phyloP scores from a whole-genome alignment of 2,888 invertebrate species.

The Plebejus melissa region DNA sequence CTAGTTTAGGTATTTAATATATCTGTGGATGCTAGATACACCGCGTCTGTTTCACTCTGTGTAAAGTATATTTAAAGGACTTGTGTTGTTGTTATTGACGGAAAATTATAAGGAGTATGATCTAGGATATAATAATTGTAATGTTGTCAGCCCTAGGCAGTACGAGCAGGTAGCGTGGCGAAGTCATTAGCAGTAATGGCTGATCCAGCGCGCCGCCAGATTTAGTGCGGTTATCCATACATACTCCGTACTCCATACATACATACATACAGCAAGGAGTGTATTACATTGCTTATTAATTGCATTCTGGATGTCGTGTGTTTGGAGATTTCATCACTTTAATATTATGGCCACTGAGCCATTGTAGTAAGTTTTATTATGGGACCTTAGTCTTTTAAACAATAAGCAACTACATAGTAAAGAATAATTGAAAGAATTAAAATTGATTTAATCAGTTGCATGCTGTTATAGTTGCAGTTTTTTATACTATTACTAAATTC shows the following conservation, averaged over 20 bases:
- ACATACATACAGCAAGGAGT: slow-evolving; percentile 11
- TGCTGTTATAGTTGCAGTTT: no score
- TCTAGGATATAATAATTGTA: neutral
- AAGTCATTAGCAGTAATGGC: slow-evolving; percentile 79
- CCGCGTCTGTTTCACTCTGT: no score
- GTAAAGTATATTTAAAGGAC: neutral
- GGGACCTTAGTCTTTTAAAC: no score
- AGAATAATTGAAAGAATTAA: no score
- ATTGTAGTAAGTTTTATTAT: no score
- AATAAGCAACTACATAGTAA: no score
- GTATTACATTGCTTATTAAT: slow-evolving; percentile 22
- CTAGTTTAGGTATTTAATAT: no score
- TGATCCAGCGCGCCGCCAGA: slow-evolving; percentile 67
- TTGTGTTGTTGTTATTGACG: neutral
- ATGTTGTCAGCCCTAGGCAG: slow-evolving; percentile 50
- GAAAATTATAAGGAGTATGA: neutral
- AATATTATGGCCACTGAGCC: no score
- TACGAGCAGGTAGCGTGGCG: slow-evolving; percentile 64
- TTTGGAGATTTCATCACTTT: neutral
- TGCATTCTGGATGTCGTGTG: neutral
- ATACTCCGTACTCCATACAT: slow-evolving; percentile 34
- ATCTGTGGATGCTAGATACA: no score
- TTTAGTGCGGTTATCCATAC: slow-evolving; percentile 60
- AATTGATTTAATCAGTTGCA: no score
- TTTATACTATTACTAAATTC: no score